Evolutionary conservation across 2,113 vertebrate genomes (phyloP).

Genomic region (Trichomycterus rosablanca): DNA sequence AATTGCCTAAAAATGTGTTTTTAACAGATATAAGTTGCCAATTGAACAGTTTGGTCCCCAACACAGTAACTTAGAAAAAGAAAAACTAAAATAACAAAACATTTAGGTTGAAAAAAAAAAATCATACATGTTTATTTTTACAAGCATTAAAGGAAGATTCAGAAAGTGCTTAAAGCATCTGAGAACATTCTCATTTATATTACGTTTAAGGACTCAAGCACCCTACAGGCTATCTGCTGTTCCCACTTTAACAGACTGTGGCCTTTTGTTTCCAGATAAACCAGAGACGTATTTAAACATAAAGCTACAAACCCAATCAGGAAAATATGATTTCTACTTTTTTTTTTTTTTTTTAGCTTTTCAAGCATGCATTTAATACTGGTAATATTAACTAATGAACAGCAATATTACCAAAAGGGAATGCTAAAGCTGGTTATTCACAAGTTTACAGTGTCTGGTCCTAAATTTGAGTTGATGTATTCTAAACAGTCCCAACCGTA

Average conservation of each 20-base stretch:
- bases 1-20: too few relatives aligned
- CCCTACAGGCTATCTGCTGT: background rate
- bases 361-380: background rate
- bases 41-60: too few relatives aligned
- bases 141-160: background rate
- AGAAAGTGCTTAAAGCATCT: slow-evolving; percentile 12
- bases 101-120: slow-evolving; percentile 25
- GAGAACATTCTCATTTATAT: background rate
- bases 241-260: background rate
- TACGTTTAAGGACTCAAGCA: background rate
- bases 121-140: background rate
- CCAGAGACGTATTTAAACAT: too few relatives aligned
- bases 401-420: background rate
- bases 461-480: background rate
- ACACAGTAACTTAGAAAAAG: background rate
- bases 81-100: slow-evolving; percentile 18
- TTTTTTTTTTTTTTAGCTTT: background rate
- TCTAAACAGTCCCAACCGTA: background rate
- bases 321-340: too few relatives aligned
- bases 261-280: too few relatives aligned
- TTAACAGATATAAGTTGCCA: too few relatives aligned
- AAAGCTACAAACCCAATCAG: too few relatives aligned
- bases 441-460: too few relatives aligned
- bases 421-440: background rate
- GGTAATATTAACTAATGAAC: background rate